phyloP scores from a whole-genome alignment of 2,888 invertebrate species.

The Petrophora chlorosata region DNA sequence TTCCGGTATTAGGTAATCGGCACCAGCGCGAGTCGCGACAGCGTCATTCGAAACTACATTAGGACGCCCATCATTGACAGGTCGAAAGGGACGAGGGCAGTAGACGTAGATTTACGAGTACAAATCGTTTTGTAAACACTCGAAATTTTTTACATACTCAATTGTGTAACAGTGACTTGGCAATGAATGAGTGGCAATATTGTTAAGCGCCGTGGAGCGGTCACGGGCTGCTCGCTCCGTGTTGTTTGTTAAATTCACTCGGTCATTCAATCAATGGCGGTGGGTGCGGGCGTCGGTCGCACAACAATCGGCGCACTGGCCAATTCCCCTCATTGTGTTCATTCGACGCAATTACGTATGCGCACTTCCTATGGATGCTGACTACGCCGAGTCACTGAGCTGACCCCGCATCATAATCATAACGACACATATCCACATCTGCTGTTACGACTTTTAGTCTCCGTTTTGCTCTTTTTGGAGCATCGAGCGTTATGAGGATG shows the following conservation, averaged over 20 bases:
- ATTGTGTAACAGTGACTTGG: constrained; percentile 25
- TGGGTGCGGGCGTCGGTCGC: constrained; percentile 81
- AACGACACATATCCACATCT: constrained; percentile 60
- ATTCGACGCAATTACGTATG: constrained; percentile 78
- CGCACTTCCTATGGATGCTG: constrained; percentile 67
- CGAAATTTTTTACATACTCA: constrained; percentile 13
- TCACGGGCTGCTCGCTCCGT: constrained; percentile 64
- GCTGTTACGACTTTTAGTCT: constrained; percentile 55
- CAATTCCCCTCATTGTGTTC: constrained; percentile 82
- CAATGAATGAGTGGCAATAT: constrained; percentile 32
- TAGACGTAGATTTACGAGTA: no score
- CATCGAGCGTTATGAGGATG: constrained; percentile 47
- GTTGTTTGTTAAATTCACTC: constrained; percentile 74
- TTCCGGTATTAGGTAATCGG: constrained; percentile 23
- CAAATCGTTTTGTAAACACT: constrained; percentile 19
- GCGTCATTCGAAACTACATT: no score
- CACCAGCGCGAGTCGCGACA: no score
- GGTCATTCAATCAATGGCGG: constrained; percentile 78
- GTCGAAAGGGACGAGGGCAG: no score
- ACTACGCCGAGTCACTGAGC: constrained; percentile 29
- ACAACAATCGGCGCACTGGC: constrained; percentile 79
- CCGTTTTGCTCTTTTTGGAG: constrained; percentile 32
- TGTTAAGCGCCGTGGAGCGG: constrained; percentile 37
- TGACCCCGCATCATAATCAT: constrained; percentile 54
- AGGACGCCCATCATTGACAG: no score